Percentiles rank a stretch among this genome's conserved stretches.
These are phyloP conservation scores for Sinocyclocheilus grahami DNA, from an alignment of 2,113 vertebrate species.

Conservation along the genomic window DNA sequence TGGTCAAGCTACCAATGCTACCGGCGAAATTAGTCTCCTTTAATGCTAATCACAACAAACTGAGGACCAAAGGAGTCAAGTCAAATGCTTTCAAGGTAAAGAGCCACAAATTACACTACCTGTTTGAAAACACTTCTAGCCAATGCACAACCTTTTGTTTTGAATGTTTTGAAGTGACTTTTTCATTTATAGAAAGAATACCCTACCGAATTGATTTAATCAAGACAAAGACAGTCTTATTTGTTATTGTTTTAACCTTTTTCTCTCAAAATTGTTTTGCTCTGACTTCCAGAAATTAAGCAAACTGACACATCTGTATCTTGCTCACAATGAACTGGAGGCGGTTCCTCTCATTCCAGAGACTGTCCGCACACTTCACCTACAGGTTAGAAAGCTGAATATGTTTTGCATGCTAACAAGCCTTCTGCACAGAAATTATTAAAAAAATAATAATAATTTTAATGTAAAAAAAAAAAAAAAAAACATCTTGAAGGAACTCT, in stretches of 20 bases:
- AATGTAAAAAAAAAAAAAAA: too few relatives aligned
- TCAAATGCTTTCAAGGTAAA: constrained; percentile 91
- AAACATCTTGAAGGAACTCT: neutral
- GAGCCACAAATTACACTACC: neutral
- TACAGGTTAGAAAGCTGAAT: constrained; percentile 81
- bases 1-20: constrained; percentile 89
- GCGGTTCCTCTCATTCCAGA: constrained; percentile 91
- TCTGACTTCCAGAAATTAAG: constrained; percentile 80
- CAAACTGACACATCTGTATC: constrained; percentile 82
- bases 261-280: neutral
- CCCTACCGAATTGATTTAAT: neutral
- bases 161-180: neutral
- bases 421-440: neutral
- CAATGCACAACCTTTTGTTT: constrained; percentile 37
- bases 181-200: neutral
- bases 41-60: constrained; percentile 88
- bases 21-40: constrained; percentile 85
- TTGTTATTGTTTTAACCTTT: too few relatives aligned
- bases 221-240: neutral
- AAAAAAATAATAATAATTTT: neutral
- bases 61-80: constrained; percentile 93
- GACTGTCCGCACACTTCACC: constrained; percentile 85
- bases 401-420: neutral
- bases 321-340: constrained; percentile 89
- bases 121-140: constrained; percentile 29